Evolutionary conservation across 2,888 invertebrate species (phyloP).

Genomic region (Acanthoscelides obtectus): DNA sequence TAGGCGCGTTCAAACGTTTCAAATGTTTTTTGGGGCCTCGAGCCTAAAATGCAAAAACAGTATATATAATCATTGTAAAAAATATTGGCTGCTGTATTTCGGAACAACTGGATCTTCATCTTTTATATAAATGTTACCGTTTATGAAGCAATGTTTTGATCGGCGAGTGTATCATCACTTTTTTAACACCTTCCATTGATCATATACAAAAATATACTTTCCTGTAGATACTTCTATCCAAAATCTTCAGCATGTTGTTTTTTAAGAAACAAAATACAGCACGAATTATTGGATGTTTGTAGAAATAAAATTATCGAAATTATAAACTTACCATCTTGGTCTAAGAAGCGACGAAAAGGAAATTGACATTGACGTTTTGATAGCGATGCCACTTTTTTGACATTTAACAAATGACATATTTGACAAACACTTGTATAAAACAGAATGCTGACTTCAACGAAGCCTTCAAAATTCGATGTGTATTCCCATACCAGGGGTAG

Average conservation of each 20-base stretch:
- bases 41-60: slow-evolving; percentile 58
- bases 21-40: slow-evolving; percentile 99
- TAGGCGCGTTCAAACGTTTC: slow-evolving; percentile 98
- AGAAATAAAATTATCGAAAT: slow-evolving; percentile 6
- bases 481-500: too few species aligned
- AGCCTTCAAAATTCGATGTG: too few species aligned
- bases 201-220: background rate
- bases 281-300: slow-evolving; percentile 15
- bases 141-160: slow-evolving; percentile 3
- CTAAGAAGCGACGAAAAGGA: slow-evolving; percentile 23
- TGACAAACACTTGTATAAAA: too few species aligned
- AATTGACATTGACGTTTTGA: slow-evolving; percentile 7
- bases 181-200: background rate
- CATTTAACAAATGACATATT: slow-evolving; percentile 15
- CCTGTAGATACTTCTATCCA: background rate
- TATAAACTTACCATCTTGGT: slow-evolving; percentile 29
- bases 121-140: too few species aligned
- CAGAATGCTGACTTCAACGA: too few species aligned
- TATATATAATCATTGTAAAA: background rate
- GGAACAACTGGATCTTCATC: too few species aligned
- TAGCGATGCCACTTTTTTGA: too few species aligned
- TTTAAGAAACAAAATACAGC: background rate
- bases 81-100: too few species aligned
- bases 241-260: background rate
- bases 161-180: background rate